These are phyloP conservation scores for Mastomys natalensis DNA, from an alignment of 2,113 vertebrate genomes.

Conservation along the genomic window DNA sequence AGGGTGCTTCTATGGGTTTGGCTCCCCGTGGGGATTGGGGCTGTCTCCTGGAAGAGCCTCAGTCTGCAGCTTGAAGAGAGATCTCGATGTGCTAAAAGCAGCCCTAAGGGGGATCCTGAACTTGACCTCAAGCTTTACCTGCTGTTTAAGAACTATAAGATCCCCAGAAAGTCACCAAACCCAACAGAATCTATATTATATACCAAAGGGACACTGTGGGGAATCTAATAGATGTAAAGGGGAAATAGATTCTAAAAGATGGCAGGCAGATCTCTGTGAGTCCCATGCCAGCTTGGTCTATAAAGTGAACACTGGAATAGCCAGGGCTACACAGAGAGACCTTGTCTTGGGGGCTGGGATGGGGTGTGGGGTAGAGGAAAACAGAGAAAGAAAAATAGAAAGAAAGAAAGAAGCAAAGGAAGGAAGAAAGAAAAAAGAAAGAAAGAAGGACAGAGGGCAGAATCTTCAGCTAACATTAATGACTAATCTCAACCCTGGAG, in stretches of 20 bases:
- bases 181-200: background rate
- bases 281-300: background rate
- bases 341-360: background rate
- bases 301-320: background rate
- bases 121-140: background rate
- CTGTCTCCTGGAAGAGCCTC: background rate
- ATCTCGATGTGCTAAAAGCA: rapidly evolving
- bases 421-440: background rate
- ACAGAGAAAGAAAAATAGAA: background rate
- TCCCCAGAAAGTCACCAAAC: background rate
- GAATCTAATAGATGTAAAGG: background rate
- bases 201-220: rapidly evolving
- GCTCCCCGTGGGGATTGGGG: background rate
- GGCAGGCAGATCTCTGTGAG: background rate
- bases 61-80: background rate
- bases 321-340: background rate
- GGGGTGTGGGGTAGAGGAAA: no score
- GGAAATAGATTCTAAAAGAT: background rate
- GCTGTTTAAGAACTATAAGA: background rate
- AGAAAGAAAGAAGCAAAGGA: no score
- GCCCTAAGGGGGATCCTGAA: background rate
- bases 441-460: background rate
- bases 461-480: background rate
- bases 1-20: background rate
- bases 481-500: background rate